Percentiles rank a stretch among this genome's conserved stretches.
These are phyloP conservation scores for Triplophysa rosa DNA, from an alignment of 2,113 vertebrate species.

Conservation along the genomic window DNA sequence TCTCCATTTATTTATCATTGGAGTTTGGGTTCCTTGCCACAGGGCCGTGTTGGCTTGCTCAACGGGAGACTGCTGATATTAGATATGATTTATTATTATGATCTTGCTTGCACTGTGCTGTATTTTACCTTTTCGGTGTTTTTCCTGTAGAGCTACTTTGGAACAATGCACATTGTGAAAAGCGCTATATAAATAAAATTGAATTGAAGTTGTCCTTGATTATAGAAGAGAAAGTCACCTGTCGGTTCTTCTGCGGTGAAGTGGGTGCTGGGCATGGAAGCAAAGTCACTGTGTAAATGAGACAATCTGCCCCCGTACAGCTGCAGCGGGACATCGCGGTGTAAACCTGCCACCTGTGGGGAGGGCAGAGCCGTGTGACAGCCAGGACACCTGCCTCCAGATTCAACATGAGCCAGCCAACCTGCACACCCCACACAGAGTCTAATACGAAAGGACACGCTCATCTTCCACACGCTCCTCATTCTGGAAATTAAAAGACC, in stretches of 20 bases:
- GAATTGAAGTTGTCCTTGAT: no score
- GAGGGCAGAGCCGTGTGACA: slow-evolving; percentile 45
- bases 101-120: no score
- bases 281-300: slow-evolving; percentile 25
- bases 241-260: background rate
- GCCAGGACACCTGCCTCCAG: slow-evolving; percentile 63
- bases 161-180: no score
- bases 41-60: no score
- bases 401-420: slow-evolving; percentile 70
- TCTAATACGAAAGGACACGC: slow-evolving; percentile 68
- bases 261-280: background rate
- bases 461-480: slow-evolving; percentile 59
- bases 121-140: no score
- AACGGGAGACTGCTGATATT: no score
- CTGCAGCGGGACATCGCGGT: slow-evolving; percentile 4
- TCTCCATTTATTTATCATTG: no score
- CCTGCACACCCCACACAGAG: slow-evolving; percentile 66
- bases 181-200: no score
- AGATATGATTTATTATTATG: no score
- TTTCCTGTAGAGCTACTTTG: no score
- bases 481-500: slow-evolving; percentile 54
- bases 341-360: slow-evolving; percentile 26
- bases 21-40: no score
- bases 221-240: slow-evolving; percentile 4
- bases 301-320: slow-evolving; percentile 1